Evolutionary conservation across 2,888 invertebrate genomes (phyloP), one percentile per base, ranked within the genome.

Genomic region (Lutraria lutraria): DNA sequence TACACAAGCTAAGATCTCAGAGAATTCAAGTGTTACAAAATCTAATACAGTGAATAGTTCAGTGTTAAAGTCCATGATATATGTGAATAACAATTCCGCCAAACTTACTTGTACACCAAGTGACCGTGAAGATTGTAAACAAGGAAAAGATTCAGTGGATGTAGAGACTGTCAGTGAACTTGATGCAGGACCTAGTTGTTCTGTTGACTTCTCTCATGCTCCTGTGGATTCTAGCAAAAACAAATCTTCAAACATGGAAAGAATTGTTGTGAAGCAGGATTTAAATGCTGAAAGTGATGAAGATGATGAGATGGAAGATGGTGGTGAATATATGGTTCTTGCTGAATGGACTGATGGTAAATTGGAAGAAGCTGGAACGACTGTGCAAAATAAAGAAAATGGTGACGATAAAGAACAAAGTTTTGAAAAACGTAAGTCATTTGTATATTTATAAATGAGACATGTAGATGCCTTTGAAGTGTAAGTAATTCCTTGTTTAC

Each of bases 281-380:
- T 54, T 87, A 52, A 80, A 29, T 72, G 85, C 54, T 72, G 76
- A 86, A 19, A 88, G 86, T 76, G 86, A 81, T 72, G 76, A 86
- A 16, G 91, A 91, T 12, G 92, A 90, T 52, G 92, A 91, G 2
- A 92, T 92, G 76, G 95, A 93, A 6, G 94, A 93, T 54, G 93
- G 92, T 0, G 93, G 93, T 13, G 95, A 93, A 19, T 95, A 94
- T 88, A 95, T 94, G 88, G 95, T 95, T n/a, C 92, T 95, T 16
- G 95, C 95, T 12, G 95, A 95, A 87, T 95, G 95, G 95, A 94
- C 91, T 13, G 92, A 91, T 52, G 92, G 91, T 25, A 88, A 92
- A 83, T 68, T 89, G n/a, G 89, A 92, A 60, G 92, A 92, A 63
- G 87, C 90, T n/a, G 90, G 90, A 0, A 68, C 88, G 3, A 76